Base-by-base conservation (phyloP, 2,797 vertebrate species). In the Psittacula echo region DNA sequence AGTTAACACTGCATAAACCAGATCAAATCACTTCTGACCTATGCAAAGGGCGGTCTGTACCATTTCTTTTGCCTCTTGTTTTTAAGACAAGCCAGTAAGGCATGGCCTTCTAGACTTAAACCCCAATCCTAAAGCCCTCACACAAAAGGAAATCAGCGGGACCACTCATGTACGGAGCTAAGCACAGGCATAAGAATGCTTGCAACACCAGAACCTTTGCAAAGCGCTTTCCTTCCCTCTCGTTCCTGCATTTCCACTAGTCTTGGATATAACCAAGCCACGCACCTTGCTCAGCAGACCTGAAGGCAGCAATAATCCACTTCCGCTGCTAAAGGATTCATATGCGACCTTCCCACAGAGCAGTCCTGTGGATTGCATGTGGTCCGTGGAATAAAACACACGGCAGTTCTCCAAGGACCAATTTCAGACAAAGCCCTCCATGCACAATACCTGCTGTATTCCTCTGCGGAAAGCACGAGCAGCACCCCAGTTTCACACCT, bases 381-480 rank as follows among this genome's bases (percentile, higher is more conserved):
- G 4, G 50, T n/a, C 34, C 5, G 0, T 48, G 62, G 16, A 5
- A 7, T 4, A 24, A 62, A 47, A 56, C 1, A 0, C 61, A 5
- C 2, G 2, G 74, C 10, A 37, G 34, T 27, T 60, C 53, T 14
- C 39, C 4, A 6, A 61, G 37, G 53, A 93, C 8, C 56, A 8
- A 32, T 27, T 45, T 56, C 29, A 51, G n/a, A 11, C 14, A 51
- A 60, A 34, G 13, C 39, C 5, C 64, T 39, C 54, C 7, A 0
- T 4, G 23, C 11, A 29, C 4, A n/a, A 0, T 2, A 32, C 1
- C 45, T 9, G 8, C 47, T 10, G 20, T 6, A 7, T 18, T 27
- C 10, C 58, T 62, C 81, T 1, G 3, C 0, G 2, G 62, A 34
- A 60, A 39, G 65, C 24, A 16, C 0, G 0, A 37, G 44, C 34